Percentiles rank a stretch among this genome's conserved stretches.
These are phyloP conservation scores for Eupithecia vulgata DNA, from an alignment of 2,888 invertebrate species.

Conservation along the genomic window DNA sequence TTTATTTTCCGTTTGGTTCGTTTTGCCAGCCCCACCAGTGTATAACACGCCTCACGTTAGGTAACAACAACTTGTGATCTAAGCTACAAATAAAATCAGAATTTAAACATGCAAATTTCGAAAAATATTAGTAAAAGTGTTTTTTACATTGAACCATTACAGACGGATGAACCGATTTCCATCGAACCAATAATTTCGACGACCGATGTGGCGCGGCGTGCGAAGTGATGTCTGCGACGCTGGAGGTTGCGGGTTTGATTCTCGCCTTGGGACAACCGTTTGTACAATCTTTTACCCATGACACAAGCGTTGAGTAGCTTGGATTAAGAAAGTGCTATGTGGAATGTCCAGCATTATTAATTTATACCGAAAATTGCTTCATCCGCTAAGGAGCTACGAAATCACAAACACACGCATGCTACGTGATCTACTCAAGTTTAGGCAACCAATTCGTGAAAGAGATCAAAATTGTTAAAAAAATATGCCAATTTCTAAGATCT, in stretches of 20 bases:
- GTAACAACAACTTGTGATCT: neutral
- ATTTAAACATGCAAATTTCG: neutral
- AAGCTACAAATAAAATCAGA: neutral
- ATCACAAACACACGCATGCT: neutral
- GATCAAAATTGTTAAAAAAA: neutral
- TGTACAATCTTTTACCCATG: too few species aligned
- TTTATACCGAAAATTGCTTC: neutral
- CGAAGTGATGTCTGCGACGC: too few species aligned
- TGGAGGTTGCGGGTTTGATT: too few species aligned
- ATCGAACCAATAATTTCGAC: too few species aligned
- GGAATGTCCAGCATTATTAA: too few species aligned
- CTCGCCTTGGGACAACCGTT: too few species aligned
- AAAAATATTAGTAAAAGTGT: neutral
- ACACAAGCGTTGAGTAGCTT: too few species aligned
- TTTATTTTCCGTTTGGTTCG: neutral
- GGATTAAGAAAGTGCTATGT: too few species aligned
- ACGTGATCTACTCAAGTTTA: neutral
- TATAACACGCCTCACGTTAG: neutral
- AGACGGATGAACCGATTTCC: too few species aligned
- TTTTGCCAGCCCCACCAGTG: slow-evolving; percentile 3
- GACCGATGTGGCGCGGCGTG: too few species aligned
- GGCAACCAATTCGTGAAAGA: neutral
- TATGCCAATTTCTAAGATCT: neutral
- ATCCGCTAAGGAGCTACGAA: too few species aligned
- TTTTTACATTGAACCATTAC: too few species aligned